Evolutionary conservation across 1,140 invertebrate species (phyloP).

Genomic region (Danaus plexippus): DNA sequence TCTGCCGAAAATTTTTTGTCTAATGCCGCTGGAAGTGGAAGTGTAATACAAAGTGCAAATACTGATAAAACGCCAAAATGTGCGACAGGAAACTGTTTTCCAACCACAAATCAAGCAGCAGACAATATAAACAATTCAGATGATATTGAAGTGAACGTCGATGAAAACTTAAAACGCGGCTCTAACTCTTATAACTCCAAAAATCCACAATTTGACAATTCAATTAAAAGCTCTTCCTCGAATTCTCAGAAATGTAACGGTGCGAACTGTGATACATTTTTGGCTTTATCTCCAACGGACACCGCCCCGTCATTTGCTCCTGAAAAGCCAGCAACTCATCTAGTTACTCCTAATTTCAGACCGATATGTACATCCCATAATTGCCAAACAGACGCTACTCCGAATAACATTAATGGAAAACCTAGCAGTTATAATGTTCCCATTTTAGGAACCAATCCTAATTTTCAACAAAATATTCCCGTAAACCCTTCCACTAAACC

Average conservation of each 20-base stretch:
- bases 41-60: too few species aligned
- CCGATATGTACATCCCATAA: constrained; percentile 30
- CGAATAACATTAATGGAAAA: constrained; percentile 16
- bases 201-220: constrained; percentile 3
- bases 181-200: not conserved
- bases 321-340: constrained; percentile 19
- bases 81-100: constrained; percentile 1
- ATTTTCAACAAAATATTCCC: constrained; percentile 3
- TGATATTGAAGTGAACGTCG: constrained; percentile 29
- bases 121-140: constrained; percentile 14
- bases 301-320: constrained; percentile 1
- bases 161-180: constrained; percentile 9
- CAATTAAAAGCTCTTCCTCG: not conserved
- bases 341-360: constrained; percentile 29
- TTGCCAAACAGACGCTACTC: constrained; percentile 20
- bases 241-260: constrained; percentile 5
- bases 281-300: constrained; percentile 12
- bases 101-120: not conserved
- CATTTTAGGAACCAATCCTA: constrained; percentile 28
- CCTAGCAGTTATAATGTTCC: constrained; percentile 45
- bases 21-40: too few species aligned
- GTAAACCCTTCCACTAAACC: too few species aligned
- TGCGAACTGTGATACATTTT: constrained; percentile 14
- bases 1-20: not conserved
- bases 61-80: not conserved